phyloP scores from a whole-genome alignment of 1,140 invertebrate genomes.

The Drosophila repletoides region DNA sequence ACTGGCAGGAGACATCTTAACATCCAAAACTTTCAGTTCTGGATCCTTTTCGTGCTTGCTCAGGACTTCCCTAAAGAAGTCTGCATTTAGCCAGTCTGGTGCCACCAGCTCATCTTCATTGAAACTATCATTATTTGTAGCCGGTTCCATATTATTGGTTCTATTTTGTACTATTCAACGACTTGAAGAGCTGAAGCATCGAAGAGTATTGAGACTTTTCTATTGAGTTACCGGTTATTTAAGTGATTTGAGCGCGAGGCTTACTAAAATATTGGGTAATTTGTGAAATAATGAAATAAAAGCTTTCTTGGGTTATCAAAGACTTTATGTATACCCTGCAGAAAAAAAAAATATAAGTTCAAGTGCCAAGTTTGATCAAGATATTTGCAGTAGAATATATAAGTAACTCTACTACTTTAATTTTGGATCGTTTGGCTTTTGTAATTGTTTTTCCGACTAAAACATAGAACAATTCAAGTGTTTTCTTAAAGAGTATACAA shows the following conservation, averaged over 20 bases:
- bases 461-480: too few species aligned
- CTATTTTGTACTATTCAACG: not conserved
- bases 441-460: too few species aligned
- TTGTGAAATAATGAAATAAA: slow-evolving; percentile 25
- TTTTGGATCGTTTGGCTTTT: too few species aligned
- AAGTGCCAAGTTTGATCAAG: too few species aligned
- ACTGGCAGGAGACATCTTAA: slow-evolving; percentile 56
- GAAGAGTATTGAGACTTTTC: not conserved
- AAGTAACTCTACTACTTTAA: too few species aligned
- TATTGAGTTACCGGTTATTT: not conserved
- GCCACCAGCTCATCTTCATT: slow-evolving; percentile 64
- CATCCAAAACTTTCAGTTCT: slow-evolving; percentile 24
- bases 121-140: slow-evolving; percentile 3
- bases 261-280: not conserved
- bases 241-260: not conserved
- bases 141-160: slow-evolving; percentile 26
- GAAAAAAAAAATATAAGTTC: too few species aligned
- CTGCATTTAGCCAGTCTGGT: slow-evolving; percentile 53
- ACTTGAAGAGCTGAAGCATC: not conserved
- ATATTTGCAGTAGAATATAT: too few species aligned
- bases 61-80: slow-evolving; percentile 51
- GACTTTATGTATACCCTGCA: too few species aligned
- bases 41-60: slow-evolving; percentile 18
- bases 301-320: too few species aligned
- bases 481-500: too few species aligned